Evolutionary conservation across 1,140 invertebrate genomes (phyloP).

Genomic region (Drosophila orena): DNA sequence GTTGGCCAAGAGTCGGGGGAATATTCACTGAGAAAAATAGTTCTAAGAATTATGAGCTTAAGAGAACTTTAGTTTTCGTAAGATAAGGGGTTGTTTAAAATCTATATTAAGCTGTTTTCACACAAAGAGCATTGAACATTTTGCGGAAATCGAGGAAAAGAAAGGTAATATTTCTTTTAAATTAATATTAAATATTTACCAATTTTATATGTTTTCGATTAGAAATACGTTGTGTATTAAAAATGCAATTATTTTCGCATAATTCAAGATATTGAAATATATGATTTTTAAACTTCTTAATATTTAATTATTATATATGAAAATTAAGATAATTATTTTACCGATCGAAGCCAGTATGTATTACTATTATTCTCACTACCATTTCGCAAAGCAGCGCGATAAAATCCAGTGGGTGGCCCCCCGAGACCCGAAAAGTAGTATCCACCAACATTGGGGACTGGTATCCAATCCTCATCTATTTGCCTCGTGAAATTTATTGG

Average conservation of each 20-base stretch:
- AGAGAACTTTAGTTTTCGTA: neutral
- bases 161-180: too few relatives aligned
- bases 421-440: constrained; percentile 26
- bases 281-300: too few relatives aligned
- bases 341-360: neutral
- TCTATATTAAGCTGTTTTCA: too few relatives aligned
- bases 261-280: too few relatives aligned
- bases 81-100: neutral
- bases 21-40: constrained; percentile 6
- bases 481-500: constrained; percentile 80
- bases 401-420: constrained; percentile 12
- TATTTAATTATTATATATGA: too few relatives aligned
- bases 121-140: too few relatives aligned
- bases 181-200: too few relatives aligned
- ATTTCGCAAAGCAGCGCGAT: neutral
- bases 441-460: constrained; percentile 7
- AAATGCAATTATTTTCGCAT: too few relatives aligned
- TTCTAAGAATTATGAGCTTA: neutral
- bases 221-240: too few relatives aligned
- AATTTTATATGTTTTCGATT: too few relatives aligned
- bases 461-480: constrained; percentile 64
- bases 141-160: too few relatives aligned
- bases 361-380: neutral
- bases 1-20: constrained; percentile 18
- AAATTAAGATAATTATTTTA: neutral